Percentiles rank a stretch among this genome's conserved stretches.
These are phyloP conservation scores for Phengaris arion DNA, from an alignment of 2,888 invertebrate genomes.

Conservation along the genomic window DNA sequence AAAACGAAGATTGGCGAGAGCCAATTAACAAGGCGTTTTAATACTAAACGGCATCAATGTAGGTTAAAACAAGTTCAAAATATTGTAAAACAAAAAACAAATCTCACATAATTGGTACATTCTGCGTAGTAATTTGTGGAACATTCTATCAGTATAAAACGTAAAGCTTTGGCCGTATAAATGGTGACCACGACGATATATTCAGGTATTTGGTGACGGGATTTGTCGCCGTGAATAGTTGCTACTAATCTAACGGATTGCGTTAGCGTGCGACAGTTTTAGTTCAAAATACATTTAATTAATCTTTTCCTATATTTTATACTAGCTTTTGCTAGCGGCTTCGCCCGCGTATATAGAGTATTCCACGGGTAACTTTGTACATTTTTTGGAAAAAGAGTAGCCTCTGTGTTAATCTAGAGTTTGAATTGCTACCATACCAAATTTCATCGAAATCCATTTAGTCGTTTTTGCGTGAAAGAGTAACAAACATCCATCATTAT, in stretches of 20 bases:
- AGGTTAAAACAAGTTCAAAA: not conserved
- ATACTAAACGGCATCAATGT: not conserved
- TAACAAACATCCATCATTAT: too few relatives aligned
- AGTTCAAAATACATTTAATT: not conserved
- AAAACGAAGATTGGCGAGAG: too few relatives aligned
- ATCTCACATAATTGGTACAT: not conserved
- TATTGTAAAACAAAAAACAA: not conserved
- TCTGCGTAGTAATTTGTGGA: not conserved
- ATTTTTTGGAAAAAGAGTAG: too few relatives aligned
- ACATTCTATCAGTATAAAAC: conserved; percentile 9
- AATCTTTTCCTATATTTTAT: too few relatives aligned
- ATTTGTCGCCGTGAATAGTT: conserved; percentile 5
- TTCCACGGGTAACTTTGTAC: too few relatives aligned
- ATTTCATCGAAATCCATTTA: too few relatives aligned
- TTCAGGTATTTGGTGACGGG: conserved; percentile 11
- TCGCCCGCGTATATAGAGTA: too few relatives aligned
- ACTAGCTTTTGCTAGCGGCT: too few relatives aligned
- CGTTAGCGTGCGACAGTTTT: not conserved
- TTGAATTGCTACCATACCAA: too few relatives aligned
- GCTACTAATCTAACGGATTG: conserved; percentile 8
- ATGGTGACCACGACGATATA: conserved; percentile 5
- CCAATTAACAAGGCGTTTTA: not conserved
- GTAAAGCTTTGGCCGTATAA: not conserved
- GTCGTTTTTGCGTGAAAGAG: too few relatives aligned
- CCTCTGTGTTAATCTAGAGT: too few relatives aligned